Evolutionary conservation across 1,140 invertebrate genomes (phyloP), one percentile per base, ranked within the genome.

Genomic region (Lepidurus packardi): DNA sequence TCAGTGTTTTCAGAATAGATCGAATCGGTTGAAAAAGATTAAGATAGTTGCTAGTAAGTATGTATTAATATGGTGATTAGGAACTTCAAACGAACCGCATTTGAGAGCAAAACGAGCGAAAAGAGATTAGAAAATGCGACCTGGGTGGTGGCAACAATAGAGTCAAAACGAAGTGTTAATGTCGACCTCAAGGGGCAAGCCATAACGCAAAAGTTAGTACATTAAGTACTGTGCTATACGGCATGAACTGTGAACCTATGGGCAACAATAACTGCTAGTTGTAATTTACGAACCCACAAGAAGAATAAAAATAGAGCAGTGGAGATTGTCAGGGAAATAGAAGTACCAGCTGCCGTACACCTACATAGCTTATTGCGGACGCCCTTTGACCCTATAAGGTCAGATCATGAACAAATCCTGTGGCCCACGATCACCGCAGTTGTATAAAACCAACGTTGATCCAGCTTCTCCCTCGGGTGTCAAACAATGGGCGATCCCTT

Each of bases 141-240:
- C 53, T 16, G 53, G 21, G 16, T 65, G 53, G 53, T 7, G 21
- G 21, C 53, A 65, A 65, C 21, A 21, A 21, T 1, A 47, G 53
- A 21, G 53, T 65, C n/a, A 65, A 65, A 65, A 65, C 53, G 53
- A 65, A 65, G 53, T 21, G 53, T 65, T 65, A 65, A 65, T 65
- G 21, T 21, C 16, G 53, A 13, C 53, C 53, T 21, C 53, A 65
- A 65, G 53, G 53, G 13, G 53, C 53, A 16, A 65, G 21, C 53
- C 16, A 65, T 65, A 65, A 65, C 16, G 21, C 34, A 7, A n/a
- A 65, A 65, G 53, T 65, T 65, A 65, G 16, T 65, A 21, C 53
- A 65, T 13, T 65, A 65, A 65, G n/a, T 65, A 34, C 34, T 34
- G 34, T 4, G 34, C 34, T 34, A 34, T 34, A 65, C 53, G 47